Evolutionary conservation across 2,113 vertebrate genomes (phyloP), one percentile per base, ranked within the genome.

Genomic region (Leptodactylus fuscus): DNA sequence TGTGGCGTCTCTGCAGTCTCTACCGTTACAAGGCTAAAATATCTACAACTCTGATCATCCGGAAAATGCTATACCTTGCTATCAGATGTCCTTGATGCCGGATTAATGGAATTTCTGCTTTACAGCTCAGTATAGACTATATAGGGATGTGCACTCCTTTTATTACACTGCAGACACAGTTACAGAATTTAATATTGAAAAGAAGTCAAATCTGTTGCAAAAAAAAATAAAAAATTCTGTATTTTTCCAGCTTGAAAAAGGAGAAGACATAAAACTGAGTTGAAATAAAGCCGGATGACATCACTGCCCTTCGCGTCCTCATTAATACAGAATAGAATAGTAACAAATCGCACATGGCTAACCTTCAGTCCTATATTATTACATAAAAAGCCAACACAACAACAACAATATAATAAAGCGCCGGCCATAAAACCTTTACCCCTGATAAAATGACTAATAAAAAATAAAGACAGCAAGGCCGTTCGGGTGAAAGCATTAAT

Each of bases 401-500:
- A 81, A 49, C 48, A 69, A 53, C 3, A 41, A 62, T 8, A 16
- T 55, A 55, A 49, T 34, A 41, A 44, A 60, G 16, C 44, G 16
- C 13, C 1, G 8, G 41, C 70, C 10, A 62, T 83, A 74, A 75
- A 83, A 48, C 27, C 38, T 55, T 60, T 60, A 44, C 10, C 24
- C 67, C 29, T 12, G 8, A 49, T n/a, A 32, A 55, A 73, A 38
- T 20, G 0, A 73, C 70, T 2, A 85, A 85, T 69, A 58, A 41
- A 20, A 76, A 81, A 79, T 32, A 24, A 67, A 89, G 87, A 92
- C 82, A 90, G 85, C 82, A 81, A 46, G 89, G 81, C 84, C 88
- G 82, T 88, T 87, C 82, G 88, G 88, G 90, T 88, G 88, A 91
- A 91, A 65, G 88, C 86, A 85, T 90, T 88, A 90, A 77, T 89